Percentiles rank a stretch among this genome's conserved stretches.
phyloP scores from a whole-genome alignment of 2,113 vertebrate genomes.

The Halichoeres trimaculatus region DNA sequence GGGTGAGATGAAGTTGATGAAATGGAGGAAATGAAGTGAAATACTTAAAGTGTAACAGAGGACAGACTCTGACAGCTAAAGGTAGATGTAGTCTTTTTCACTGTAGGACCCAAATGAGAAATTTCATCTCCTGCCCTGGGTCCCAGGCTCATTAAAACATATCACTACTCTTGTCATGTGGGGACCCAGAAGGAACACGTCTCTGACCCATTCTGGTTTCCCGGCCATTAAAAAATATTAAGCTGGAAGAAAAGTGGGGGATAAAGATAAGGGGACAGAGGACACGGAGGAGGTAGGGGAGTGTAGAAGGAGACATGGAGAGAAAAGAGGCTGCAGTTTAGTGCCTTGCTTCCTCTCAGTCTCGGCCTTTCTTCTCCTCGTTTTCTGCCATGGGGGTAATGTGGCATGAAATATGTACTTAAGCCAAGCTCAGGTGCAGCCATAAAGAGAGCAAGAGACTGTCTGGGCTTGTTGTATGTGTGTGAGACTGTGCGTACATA shows the following conservation, averaged over 20 bases:
- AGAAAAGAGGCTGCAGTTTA: conserved; percentile 51
- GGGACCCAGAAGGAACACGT: conserved; percentile 64
- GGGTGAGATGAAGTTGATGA: conserved; percentile 11
- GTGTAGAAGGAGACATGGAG: conserved; percentile 44
- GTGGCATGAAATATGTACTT: conserved; percentile 79
- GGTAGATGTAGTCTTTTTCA: conserved; percentile 45
- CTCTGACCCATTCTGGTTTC: conserved; percentile 69
- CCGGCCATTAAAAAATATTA: conserved; percentile 72
- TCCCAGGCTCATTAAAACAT: conserved; percentile 78
- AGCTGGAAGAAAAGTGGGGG: conserved; percentile 60
- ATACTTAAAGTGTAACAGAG: conserved; percentile 40
- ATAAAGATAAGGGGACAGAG: conserved; percentile 57
- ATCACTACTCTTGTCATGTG: conserved; percentile 74
- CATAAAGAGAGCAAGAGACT: conserved; percentile 57
- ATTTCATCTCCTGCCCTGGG: conserved; percentile 62
- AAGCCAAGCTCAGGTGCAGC: conserved; percentile 67
- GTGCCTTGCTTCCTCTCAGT: conserved; percentile 37
- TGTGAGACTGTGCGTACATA: not conserved
- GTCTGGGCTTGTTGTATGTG: conserved; percentile 28
- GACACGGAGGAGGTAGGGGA: conserved; percentile 40
- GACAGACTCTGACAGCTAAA: conserved; percentile 17
- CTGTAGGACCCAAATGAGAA: conserved; percentile 63
- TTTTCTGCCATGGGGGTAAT: conserved; percentile 66
- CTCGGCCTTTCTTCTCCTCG: conserved; percentile 42
- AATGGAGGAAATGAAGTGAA: conserved; percentile 47